Evolutionary conservation across 2,888 invertebrate genomes (phyloP).

Genomic region (Uropetala carovei): DNA sequence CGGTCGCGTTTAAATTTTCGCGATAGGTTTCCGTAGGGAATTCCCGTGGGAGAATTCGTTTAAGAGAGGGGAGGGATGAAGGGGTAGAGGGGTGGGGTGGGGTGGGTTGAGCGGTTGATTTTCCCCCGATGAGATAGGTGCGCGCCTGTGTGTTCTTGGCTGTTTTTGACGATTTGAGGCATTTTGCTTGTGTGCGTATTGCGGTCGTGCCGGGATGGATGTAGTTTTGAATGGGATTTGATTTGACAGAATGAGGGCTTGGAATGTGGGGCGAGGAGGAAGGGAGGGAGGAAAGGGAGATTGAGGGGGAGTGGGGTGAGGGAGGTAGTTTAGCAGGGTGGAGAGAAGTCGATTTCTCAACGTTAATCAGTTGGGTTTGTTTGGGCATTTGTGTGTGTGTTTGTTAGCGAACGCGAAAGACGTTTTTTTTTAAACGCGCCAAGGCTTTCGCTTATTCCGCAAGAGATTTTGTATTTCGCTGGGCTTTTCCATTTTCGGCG

Average conservation of each 20-base stretch:
- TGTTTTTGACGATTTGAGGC: not conserved
- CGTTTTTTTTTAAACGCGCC: not conserved
- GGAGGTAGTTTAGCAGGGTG: not conserved
- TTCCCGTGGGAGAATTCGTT: not conserved
- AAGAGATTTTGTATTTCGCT: not conserved
- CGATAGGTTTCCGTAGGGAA: constrained; percentile 1
- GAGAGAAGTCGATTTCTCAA: constrained; percentile 17
- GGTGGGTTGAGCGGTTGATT: not conserved
- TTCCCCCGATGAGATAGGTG: not conserved
- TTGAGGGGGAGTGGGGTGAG: not conserved
- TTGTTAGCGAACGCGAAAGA: not conserved
- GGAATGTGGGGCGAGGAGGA: too few relatives aligned
- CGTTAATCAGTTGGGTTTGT: constrained; percentile 53
- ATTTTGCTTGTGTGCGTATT: not conserved
- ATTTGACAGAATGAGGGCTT: not conserved
- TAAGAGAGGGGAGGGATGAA: not conserved
- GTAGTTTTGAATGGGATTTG: constrained; percentile 12
- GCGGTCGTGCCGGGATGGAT: not conserved
- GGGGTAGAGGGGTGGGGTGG: not conserved
- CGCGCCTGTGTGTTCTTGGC: not conserved
- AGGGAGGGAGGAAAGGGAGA: not conserved
- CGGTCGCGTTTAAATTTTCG: constrained; percentile 33
- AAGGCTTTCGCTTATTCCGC: not conserved
- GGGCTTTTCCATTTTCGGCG: not conserved
- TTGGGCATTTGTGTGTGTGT: not conserved